These are phyloP conservation scores for Muscicapa striata DNA, from an alignment of 2,797 vertebrate genomes.

Conservation along the genomic window DNA sequence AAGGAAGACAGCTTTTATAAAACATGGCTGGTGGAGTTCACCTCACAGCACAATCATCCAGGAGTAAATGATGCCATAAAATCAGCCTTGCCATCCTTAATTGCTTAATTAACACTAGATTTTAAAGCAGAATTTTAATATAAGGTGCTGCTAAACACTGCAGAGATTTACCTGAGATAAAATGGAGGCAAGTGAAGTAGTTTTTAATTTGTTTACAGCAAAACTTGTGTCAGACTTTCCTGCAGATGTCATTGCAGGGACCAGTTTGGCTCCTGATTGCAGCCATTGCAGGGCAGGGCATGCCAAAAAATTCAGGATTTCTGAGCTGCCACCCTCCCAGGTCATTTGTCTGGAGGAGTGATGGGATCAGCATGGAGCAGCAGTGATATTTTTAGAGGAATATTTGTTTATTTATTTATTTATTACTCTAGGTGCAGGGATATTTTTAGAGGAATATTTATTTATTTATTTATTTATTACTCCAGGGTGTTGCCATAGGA, in stretches of 20 bases:
- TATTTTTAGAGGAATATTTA: not conserved
- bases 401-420: not conserved
- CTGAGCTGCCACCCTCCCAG: not conserved
- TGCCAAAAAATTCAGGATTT: not conserved
- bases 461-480: not conserved
- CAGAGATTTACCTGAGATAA: constrained; percentile 22
- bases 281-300: accelerated
- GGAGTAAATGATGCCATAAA: constrained; percentile 53
- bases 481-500: accelerated
- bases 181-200: not conserved
- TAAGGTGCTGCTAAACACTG: constrained; percentile 13
- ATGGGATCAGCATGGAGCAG: not conserved
- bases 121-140: constrained; percentile 36
- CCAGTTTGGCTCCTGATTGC: not conserved
- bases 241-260: not conserved
- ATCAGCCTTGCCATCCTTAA: constrained; percentile 31
- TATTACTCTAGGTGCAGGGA: accelerated
- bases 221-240: not conserved
- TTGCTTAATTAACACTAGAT: constrained; percentile 49
- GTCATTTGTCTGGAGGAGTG: not conserved
- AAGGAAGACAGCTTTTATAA: constrained; percentile 27
- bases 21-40: constrained; percentile 16
- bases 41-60: constrained; percentile 11
- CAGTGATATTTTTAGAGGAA: not conserved
- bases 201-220: not conserved